Base-by-base conservation (phyloP, 2,797 vertebrate species). In the Propithecus perrieri region DNA sequence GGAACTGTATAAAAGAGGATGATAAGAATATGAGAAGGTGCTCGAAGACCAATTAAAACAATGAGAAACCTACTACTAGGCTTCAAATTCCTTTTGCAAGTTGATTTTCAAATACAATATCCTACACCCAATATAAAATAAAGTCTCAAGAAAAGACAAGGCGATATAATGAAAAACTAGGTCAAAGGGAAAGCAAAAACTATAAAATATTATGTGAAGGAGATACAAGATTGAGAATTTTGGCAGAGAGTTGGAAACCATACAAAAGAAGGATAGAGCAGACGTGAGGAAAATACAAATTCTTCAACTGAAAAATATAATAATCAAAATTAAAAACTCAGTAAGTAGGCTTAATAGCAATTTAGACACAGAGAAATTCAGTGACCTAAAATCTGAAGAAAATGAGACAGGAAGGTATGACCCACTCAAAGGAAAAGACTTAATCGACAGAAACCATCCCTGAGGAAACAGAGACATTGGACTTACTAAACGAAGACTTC, bases 11-110 rank as follows among this genome's bases (percentile, higher is more conserved):
- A 59, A 59, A 93, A 81, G 67, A 72, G 28, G 53, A 26, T 74
- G 41, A 26, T 13, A 89, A 88, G 57, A 88, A 43, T 50, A 41
- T 59, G 33, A 83, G 89, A 71, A 87, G 18, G 26, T 55, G 9
- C 71, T 72, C 55, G 38, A 87, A 92, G 65, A 57, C 57, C 79
- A 94, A 83, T 55, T 75, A 79, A 89, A 65, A 61, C 20, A 57
- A 89, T 41, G 30, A 46, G 10, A 79, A 91, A 67, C 22, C 11
- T 72, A 38, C 14, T 87, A 55, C 12, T 48, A 71, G 65, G 50
- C 35, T 50, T 95, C 91, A 63, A 78, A 92, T 63, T 89, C 18
- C 48, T 95, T 84, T 94, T 57, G 78, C 63, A 95, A 81, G 59
- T 30, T 30, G 43, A 26, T 15, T 92, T 94, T 96, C 13, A 89